A percentile compares a stretch with the other conserved stretches of the same genome.
These are phyloP conservation scores for Agonopterix arenella DNA, from an alignment of 2,888 invertebrate species.

Conservation along the genomic window DNA sequence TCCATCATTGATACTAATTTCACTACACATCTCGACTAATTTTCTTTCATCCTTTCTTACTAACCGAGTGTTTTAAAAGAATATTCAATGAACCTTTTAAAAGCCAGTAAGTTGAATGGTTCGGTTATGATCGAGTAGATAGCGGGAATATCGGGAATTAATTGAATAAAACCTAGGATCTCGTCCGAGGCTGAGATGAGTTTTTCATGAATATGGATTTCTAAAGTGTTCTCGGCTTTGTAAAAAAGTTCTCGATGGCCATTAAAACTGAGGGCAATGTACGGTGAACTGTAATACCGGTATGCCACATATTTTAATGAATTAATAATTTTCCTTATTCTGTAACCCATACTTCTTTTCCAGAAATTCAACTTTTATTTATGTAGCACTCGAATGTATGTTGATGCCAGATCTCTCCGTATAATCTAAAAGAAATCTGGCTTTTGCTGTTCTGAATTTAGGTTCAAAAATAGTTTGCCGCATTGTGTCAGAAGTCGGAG, in stretches of 20 bases:
- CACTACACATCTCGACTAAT: too few relatives aligned
- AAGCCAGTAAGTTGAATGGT: slow-evolving; percentile 18
- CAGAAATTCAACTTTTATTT: too few relatives aligned
- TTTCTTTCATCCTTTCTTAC: too few relatives aligned
- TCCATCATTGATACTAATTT: too few relatives aligned
- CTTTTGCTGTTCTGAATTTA: too few relatives aligned
- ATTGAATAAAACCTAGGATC: slow-evolving; percentile 65
- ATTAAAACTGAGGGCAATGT: slow-evolving; percentile 35
- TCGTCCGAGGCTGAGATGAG: slow-evolving; percentile 25
- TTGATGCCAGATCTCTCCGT: too few relatives aligned
- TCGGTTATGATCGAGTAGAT: slow-evolving; percentile 21
- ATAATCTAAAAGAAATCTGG: too few relatives aligned
- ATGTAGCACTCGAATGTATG: too few relatives aligned
- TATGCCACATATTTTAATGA: too few relatives aligned
- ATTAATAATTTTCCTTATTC: too few relatives aligned
- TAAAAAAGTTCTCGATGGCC: slow-evolving; percentile 37
- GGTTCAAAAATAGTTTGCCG: not conserved
- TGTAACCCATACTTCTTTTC: too few relatives aligned
- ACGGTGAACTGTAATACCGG: slow-evolving; percentile 6
- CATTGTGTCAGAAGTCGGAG: not conserved
- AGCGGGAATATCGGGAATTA: slow-evolving; percentile 53
- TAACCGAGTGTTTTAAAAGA: not conserved
- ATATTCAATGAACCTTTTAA: slow-evolving; percentile 14
- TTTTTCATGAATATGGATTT: slow-evolving; percentile 65
- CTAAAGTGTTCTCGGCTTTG: slow-evolving; percentile 47